Evolutionary conservation across 2,797 vertebrate species (phyloP).

Genomic region (Acrossocheilus fasciatus): DNA sequence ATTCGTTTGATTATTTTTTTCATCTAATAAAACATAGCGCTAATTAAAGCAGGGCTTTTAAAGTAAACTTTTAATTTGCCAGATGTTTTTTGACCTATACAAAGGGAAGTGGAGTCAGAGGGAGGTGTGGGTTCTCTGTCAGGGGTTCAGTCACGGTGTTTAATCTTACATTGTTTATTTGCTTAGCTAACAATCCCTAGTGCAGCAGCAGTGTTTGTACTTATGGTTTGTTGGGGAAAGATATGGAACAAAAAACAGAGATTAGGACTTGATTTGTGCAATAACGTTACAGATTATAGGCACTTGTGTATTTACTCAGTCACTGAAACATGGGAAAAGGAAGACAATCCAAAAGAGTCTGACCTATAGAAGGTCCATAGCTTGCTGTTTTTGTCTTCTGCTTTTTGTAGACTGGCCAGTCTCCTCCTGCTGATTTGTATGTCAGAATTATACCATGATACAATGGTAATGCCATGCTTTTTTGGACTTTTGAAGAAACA

Average conservation of each 20-base stretch:
- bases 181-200: constrained; percentile 34
- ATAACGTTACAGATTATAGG: constrained; percentile 23
- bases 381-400: background rate
- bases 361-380: background rate
- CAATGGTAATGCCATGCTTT: background rate
- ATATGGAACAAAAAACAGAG: background rate
- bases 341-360: background rate
- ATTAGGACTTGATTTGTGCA: constrained; percentile 20
- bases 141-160: constrained; percentile 47
- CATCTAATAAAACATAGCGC: constrained; percentile 77
- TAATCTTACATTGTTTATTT: constrained; percentile 45
- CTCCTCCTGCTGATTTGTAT: background rate
- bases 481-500: background rate
- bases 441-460: background rate
- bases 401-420: background rate
- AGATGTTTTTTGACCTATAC: constrained; percentile 78
- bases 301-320: background rate
- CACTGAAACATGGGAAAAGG: background rate
- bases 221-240: constrained; percentile 31
- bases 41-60: constrained; percentile 80
- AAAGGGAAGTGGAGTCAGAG: constrained; percentile 68
- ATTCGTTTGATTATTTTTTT: constrained; percentile 76
- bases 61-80: constrained; percentile 77
- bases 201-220: constrained; percentile 31
- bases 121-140: constrained; percentile 63